phyloP scores from a whole-genome alignment of 2,797 vertebrate genomes.

The Enteromius anoplus region DNA sequence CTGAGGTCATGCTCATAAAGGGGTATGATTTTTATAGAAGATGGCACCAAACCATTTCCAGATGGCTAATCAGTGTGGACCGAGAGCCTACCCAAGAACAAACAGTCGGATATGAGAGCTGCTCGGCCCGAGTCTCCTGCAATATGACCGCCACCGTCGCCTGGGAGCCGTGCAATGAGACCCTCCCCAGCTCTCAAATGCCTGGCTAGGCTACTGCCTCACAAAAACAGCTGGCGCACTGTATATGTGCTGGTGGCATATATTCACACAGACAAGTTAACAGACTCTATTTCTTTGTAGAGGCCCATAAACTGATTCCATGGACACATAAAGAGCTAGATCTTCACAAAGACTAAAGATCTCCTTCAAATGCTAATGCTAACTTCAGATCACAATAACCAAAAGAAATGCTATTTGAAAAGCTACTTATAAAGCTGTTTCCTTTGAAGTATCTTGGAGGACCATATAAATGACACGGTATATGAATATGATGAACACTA shows the following conservation, averaged over 20 bases:
- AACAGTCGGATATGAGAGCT: constrained; percentile 34
- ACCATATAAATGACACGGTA: not conserved
- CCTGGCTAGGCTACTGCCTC: constrained; percentile 27
- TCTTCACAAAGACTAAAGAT: not conserved
- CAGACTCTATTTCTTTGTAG: constrained; percentile 20
- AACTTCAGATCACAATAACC: not conserved
- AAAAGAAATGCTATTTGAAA: not conserved
- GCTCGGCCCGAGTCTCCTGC: constrained; percentile 45
- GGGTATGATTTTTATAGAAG: constrained; percentile 58
- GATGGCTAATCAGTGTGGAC: constrained; percentile 60
- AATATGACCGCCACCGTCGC: constrained; percentile 23
- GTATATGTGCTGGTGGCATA: constrained; percentile 21
- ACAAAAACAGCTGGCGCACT: constrained; percentile 39
- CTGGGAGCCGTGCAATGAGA: constrained; percentile 49
- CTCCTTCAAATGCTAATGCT: not conserved
- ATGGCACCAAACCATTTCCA: constrained; percentile 64
- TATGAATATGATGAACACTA: not conserved
- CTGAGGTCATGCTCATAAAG: constrained; percentile 54
- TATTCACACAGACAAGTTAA: constrained; percentile 35
- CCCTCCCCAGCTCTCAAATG: constrained; percentile 37
- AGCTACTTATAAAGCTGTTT: not conserved
- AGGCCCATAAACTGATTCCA: constrained; percentile 17
- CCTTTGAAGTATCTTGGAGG: not conserved
- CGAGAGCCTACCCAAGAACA: constrained; percentile 50
- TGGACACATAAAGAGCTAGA: not conserved